Evolutionary conservation across 2,797 vertebrate species (phyloP).

Genomic region (Cirrhinus molitorella): DNA sequence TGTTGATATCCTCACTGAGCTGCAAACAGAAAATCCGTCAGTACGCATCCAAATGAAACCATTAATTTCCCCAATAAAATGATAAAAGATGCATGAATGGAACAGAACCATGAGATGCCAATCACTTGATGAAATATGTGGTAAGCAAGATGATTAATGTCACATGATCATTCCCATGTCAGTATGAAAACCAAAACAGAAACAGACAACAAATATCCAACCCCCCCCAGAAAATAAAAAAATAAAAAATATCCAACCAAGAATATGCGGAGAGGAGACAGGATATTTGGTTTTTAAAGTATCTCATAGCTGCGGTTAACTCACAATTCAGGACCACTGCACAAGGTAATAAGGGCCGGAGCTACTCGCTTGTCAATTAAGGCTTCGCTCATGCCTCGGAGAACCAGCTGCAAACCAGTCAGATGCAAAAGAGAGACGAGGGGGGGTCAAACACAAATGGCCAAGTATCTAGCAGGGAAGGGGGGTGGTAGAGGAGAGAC

Average conservation of each 20-base stretch:
- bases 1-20: conserved; percentile 98
- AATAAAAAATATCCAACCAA: conserved; percentile 67
- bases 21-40: conserved; percentile 73
- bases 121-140: conserved; percentile 65
- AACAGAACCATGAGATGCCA: conserved; percentile 36
- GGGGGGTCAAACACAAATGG: conserved; percentile 68
- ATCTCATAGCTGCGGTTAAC: conserved; percentile 83
- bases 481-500: conserved; percentile 68
- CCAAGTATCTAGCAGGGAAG: conserved; percentile 65
- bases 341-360: conserved; percentile 99
- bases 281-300: conserved; percentile 71
- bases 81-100: conserved; percentile 41
- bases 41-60: conserved; percentile 6
- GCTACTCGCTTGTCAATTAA: conserved; percentile 99
- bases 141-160: conserved; percentile 77
- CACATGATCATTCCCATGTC: conserved; percentile 76
- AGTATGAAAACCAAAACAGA: conserved; percentile 63
- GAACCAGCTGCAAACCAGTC: conserved; percentile 92
- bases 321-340: conserved; percentile 99
- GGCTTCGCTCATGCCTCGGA: conserved; percentile 98
- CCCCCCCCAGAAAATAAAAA: conserved; percentile 13
- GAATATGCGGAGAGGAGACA: conserved; percentile 76
- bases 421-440: conserved; percentile 68
- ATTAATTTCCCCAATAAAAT: neutral
- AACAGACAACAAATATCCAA: conserved; percentile 29